Conservation (phyloP, 2,888 invertebrate genomes). For the Rhimphoctona megacephalus region DNA sequence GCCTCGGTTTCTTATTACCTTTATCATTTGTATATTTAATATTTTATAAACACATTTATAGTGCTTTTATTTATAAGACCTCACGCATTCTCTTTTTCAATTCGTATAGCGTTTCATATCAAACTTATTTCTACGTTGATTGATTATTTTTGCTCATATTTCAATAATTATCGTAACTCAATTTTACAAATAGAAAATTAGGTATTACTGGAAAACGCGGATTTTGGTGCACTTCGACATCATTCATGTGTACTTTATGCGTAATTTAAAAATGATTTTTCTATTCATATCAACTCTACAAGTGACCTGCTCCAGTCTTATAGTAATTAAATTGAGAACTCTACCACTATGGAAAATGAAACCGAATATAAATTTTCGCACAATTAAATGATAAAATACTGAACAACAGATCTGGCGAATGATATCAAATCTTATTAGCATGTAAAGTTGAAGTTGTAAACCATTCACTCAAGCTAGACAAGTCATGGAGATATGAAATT, state of each 20-base stretch:
- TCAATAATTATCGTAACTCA: too few relatives aligned
- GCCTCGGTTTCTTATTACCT: too few relatives aligned
- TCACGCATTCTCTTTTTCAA: too few relatives aligned
- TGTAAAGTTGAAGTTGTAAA: constrained; percentile 38
- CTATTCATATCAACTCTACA: neutral
- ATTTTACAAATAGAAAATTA: neutral
- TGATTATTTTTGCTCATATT: too few relatives aligned
- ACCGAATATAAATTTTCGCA: neutral
- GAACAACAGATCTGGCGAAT: neutral
- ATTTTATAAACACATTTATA: too few relatives aligned
- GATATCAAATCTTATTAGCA: constrained; percentile 21
- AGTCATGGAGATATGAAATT: constrained; percentile 39
- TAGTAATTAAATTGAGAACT: neutral
- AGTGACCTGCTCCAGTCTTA: neutral
- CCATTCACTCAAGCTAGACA: constrained; percentile 37
- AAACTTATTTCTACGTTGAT: too few relatives aligned
- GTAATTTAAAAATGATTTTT: neutral
- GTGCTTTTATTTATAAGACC: too few relatives aligned
- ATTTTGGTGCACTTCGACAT: neutral
- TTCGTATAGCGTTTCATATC: too few relatives aligned
- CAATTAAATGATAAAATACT: neutral
- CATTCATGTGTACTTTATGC: too few relatives aligned
- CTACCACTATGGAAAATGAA: neutral
- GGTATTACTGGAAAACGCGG: neutral
- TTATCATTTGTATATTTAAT: too few relatives aligned